Conservation (phyloP, 2,888 invertebrate genomes). For the Cosmorhoe ocellata region DNA sequence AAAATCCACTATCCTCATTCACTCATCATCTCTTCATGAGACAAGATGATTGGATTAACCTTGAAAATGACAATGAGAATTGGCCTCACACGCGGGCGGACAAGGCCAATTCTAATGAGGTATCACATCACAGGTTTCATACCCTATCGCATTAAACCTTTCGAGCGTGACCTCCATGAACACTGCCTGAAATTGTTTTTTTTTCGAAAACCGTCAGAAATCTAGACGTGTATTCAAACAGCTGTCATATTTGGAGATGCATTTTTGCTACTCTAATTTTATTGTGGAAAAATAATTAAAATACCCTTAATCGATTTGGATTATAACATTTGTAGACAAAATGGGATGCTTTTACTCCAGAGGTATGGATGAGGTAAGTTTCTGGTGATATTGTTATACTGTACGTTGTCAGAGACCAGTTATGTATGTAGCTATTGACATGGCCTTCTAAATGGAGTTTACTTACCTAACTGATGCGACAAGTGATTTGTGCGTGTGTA, state of each 20-base stretch:
- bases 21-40: not conserved
- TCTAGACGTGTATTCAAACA: slow-evolving; percentile 71
- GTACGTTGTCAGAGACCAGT: not conserved
- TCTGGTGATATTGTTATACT: not conserved
- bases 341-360: slow-evolving; percentile 74
- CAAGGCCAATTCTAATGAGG: slow-evolving; percentile 2
- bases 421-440: not conserved
- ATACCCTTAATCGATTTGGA: slow-evolving; percentile 41
- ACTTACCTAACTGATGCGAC: no score
- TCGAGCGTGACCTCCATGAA: slow-evolving; percentile 10
- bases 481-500: no score
- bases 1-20: not conserved
- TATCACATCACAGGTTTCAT: not conserved
- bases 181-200: slow-evolving; percentile 39
- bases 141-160: not conserved
- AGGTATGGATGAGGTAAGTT: slow-evolving; percentile 53
- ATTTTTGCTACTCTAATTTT: slow-evolving; percentile 63
- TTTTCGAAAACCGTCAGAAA: slow-evolving; percentile 61
- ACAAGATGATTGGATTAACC: slow-evolving; percentile 9
- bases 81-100: slow-evolving; percentile 1
- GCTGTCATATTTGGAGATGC: slow-evolving; percentile 73
- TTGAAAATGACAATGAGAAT: not conserved
- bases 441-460: not conserved
- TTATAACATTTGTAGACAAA: slow-evolving; percentile 41
- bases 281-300: slow-evolving; percentile 53